These are phyloP conservation scores for Orius laevigatus DNA, from an alignment of 1,140 invertebrate species.

Conservation along the genomic window DNA sequence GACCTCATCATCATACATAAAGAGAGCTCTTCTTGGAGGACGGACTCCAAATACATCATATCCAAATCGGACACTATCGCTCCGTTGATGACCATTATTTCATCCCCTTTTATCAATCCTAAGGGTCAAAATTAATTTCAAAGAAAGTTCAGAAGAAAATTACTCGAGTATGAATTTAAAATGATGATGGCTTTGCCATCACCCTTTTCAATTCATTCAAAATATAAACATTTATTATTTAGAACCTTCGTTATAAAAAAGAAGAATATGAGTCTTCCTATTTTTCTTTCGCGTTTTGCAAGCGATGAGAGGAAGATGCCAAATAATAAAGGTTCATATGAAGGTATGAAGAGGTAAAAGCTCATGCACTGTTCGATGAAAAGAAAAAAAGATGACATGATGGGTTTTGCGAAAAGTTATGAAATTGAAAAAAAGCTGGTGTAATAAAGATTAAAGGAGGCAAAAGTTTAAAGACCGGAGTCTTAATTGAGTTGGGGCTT, in stretches of 20 bases:
- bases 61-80: constrained; percentile 93
- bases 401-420: no score
- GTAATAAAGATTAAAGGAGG: no score
- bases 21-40: constrained; percentile 84
- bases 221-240: constrained; percentile 1
- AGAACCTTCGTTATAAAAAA: neutral
- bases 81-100: constrained; percentile 97
- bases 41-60: constrained; percentile 97
- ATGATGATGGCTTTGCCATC: no score
- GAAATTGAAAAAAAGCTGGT: no score
- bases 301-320: neutral
- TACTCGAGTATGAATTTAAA: neutral
- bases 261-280: neutral
- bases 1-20: constrained; percentile 97
- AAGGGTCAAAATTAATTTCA: constrained; percentile 22
- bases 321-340: no score
- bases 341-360: no score
- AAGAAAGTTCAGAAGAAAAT: neutral
- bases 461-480: no score
- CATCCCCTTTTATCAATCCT: constrained; percentile 93
- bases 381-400: no score
- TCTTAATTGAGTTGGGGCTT: no score
- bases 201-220: neutral
- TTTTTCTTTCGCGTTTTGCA: no score
- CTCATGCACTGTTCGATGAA: no score